phyloP scores from a whole-genome alignment of 2,888 invertebrate genomes.

The Pammene aurita region DNA sequence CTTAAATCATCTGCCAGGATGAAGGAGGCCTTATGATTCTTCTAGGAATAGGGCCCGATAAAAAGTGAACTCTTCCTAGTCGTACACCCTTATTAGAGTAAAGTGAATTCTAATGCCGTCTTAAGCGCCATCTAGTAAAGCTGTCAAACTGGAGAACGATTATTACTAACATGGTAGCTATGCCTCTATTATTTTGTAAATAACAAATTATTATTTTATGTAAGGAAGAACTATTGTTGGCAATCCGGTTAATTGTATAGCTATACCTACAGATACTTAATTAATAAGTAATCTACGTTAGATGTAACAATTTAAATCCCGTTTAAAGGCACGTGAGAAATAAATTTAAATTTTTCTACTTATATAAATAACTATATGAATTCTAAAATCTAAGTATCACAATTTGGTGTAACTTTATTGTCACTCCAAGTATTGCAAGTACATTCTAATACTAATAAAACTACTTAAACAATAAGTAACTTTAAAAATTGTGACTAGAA shows the following conservation, averaged over 20 bases:
- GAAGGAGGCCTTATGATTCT: too few species aligned
- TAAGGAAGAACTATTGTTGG: conserved; percentile 17
- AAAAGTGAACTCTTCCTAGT: too few species aligned
- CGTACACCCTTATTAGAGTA: too few species aligned
- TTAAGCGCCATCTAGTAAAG: too few species aligned
- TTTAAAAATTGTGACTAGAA: conserved; percentile 35
- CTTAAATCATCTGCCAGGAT: too few species aligned
- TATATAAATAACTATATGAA: neutral
- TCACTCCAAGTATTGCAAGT: conserved; percentile 15
- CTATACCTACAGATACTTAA: neutral
- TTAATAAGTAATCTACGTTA: conserved; percentile 1
- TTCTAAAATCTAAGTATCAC: conserved; percentile 22
- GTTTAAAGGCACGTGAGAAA: conserved; percentile 30
- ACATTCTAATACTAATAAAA: conserved; percentile 11
- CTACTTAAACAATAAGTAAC: conserved; percentile 6
- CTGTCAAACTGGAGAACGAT: too few species aligned
- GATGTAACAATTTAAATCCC: conserved; percentile 10
- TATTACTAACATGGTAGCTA: too few species aligned
- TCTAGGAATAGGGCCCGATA: too few species aligned
- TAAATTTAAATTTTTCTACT: conserved; percentile 9
- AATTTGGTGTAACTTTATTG: conserved; percentile 31
- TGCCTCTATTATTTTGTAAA: too few species aligned
- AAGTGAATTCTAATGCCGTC: too few species aligned
- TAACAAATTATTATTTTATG: neutral
- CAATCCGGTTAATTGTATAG: conserved; percentile 1